A percentile compares a stretch with the other conserved stretches of the same genome.
Conservation (phyloP, 2,113 vertebrate genomes). For the Meriones unguiculatus region DNA sequence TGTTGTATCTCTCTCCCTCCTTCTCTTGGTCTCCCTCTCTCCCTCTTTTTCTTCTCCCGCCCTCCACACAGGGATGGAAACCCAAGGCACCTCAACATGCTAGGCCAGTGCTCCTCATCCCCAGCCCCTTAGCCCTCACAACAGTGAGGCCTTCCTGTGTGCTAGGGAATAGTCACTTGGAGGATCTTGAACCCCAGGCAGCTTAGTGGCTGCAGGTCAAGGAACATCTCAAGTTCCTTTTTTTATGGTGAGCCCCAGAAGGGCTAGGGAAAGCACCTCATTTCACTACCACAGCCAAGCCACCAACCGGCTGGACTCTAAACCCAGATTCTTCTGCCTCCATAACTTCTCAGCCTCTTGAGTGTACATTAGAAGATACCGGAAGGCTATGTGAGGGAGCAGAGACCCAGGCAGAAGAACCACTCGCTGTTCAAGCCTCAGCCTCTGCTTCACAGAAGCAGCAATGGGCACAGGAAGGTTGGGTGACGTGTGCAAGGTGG, state of each 20-base stretch:
- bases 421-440: neutral
- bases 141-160: neutral
- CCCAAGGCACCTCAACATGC: neutral
- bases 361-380: neutral
- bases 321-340: neutral
- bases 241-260: neutral
- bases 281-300: neutral
- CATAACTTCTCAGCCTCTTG: neutral
- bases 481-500: no score
- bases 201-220: neutral
- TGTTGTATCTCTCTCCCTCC: neutral
- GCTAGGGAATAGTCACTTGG: neutral
- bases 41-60: no score
- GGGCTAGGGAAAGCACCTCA: accelerated
- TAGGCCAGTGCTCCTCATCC: neutral
- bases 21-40: neutral
- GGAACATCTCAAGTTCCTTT: neutral
- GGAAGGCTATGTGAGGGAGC: neutral
- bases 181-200: neutral
- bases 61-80: neutral
- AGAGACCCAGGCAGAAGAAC: neutral
- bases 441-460: neutral
- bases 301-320: neutral
- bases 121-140: neutral
- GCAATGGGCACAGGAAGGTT: neutral